Evolutionary conservation across 2,888 invertebrate genomes (phyloP).

Genomic region (Reticulitermes lucifugus): DNA sequence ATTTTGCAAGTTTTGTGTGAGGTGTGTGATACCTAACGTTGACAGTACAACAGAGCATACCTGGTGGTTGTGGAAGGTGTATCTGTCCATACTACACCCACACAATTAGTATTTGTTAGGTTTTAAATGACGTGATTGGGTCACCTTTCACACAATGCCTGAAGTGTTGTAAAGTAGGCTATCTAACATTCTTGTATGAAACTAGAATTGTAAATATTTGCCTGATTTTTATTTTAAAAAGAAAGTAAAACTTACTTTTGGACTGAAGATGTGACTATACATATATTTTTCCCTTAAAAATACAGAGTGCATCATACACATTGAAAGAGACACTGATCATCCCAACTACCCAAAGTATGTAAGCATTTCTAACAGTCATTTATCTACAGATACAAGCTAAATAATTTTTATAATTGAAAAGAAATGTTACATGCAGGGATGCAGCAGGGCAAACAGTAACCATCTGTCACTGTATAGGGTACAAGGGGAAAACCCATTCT

Average conservation of each 20-base stretch:
- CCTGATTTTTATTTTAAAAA: constrained; percentile 4
- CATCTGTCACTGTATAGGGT: neutral
- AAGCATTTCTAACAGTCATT: constrained; percentile 12
- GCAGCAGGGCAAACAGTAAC: neutral
- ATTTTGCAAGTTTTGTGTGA: neutral
- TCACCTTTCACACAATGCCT: neutral
- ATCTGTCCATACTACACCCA: neutral
- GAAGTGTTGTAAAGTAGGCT: neutral
- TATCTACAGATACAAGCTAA: neutral
- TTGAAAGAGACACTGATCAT: constrained; percentile 18
- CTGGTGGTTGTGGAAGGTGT: constrained; percentile 4
- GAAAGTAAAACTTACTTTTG: constrained; percentile 31
- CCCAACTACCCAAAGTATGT: constrained; percentile 11
- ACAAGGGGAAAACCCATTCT: neutral
- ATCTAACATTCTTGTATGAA: constrained; percentile 25
- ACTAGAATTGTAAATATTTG: constrained; percentile 23
- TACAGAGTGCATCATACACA: constrained; percentile 19
- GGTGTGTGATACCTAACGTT: neutral
- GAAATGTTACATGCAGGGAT: neutral
- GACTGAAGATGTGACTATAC: constrained; percentile 13
- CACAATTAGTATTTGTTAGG: neutral
- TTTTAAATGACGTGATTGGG: neutral
- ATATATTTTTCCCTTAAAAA: constrained; percentile 23
- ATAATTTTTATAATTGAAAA: constrained; percentile 3
- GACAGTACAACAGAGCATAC: neutral